Base-by-base conservation (phyloP, 1,140 invertebrate species). In the Ceratosolen solmsi region DNA sequence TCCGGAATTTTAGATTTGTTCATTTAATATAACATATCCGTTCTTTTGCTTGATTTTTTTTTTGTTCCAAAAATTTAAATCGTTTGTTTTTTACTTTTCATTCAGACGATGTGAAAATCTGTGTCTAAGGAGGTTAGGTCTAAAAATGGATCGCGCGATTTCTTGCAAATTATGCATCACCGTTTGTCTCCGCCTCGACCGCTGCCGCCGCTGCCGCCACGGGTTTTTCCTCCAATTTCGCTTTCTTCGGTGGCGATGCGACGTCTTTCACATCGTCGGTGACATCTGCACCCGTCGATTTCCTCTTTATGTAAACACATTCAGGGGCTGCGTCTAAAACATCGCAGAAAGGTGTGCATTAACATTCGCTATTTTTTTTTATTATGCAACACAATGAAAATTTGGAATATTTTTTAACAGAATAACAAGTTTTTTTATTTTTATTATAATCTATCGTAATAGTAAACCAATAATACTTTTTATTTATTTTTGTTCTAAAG, bases 181-280 rank as follows among this genome's bases (percentile, higher is more conserved):
- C 93, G 79, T 93, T 92, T 87, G 91, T 92, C 80, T 93, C 94
- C 49, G 91, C 90, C 56, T 93, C 91, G 17, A 92, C 92, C 65
- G 91, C 92, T 68, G 91, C 85, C 30, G 51, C 65, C 5, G 13
- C 86, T 15, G 51, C 65, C 5, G 13, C 86, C 17, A 60, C 41
- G 2, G 76, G 38, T 83, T 94, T 93, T 30, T 95, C 94, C 2
- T 93, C 94, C 38, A 95, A 89, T 91, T 95, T 96, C 77, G 94
- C 93, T 85, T 96, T 96, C 89, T 96, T 96, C 95, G 94, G 22
- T 94, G 94, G 25, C 94, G 94, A 85, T 93, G 94, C 93, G 74
- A 93, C 94, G 82, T 94, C 94, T 25, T 90, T 86, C 2, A 89
- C 86, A 60, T 89, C 92, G 60, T 92, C 92, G n/a, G 92, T 92